Evolutionary conservation across 2,113 vertebrate genomes (phyloP), one percentile per base, ranked within the genome.

Genomic region (Hydrolagus affinis): DNA sequence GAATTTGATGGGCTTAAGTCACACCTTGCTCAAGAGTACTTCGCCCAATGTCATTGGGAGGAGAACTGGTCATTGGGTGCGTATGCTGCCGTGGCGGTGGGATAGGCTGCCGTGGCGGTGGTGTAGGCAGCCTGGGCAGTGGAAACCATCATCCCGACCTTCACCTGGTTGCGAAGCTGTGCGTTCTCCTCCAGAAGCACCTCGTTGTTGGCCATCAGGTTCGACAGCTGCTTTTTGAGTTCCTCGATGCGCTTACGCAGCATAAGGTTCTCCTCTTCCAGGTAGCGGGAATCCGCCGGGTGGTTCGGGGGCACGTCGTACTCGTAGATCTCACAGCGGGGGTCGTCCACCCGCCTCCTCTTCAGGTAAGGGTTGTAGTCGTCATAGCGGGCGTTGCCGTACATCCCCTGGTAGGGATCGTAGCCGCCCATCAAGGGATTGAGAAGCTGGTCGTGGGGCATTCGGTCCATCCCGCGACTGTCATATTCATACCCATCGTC

Each of bases 221-320:
- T 14, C 60, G 62, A 21, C 15, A 83, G 15, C 92, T 94, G 93
- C 86, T 98, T 99, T 90, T 97, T 98, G 12, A 99, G 90, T 86
- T 99, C 97, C 87, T 98, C 96, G 59, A 98, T 95, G 4, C 96
- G 94, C 25, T 96, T 98, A 80, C 97, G 92, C 87, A 99, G 93
- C 89, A 99, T 88, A 23, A 90, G 86, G 87, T 98, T 98, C 89
- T 99, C 97, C 88, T 99, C 97, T 86, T 98, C 96, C 85, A 99
- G 90, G 86, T 98, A 94, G 74, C 96, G 93, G 91, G 95, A 97
- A 88, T 99, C 97, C 66, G 96, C 91, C 0, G 94, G 90, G 3
- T 96, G 94, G 0, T 94, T 89, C 0, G 91, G 90, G 72, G 90
- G 87, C n/a, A 95, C 87, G 66, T 90, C 92, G 86, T 95, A 96